Evolutionary conservation across 2,797 vertebrate genomes (phyloP).

Genomic region (Lemur catta): DNA sequence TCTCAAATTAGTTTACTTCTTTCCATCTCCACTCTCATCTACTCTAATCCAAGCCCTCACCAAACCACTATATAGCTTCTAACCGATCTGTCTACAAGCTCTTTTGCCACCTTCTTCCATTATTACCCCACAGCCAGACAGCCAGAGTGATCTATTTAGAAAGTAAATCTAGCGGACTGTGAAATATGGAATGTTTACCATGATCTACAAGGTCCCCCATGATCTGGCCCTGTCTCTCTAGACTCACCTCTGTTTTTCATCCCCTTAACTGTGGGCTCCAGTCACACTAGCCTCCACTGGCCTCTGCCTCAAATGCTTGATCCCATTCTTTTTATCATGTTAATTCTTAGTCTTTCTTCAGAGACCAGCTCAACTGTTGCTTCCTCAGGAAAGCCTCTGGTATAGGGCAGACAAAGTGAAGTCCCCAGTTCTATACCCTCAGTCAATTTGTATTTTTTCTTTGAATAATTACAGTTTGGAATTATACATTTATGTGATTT

Average conservation of each 20-base stretch:
- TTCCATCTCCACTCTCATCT: not conserved
- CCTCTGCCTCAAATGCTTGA: not conserved
- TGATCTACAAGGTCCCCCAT: not conserved
- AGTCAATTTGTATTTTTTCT: not conserved
- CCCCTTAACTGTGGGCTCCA: not conserved
- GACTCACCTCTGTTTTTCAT: not conserved
- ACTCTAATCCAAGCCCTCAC: not conserved
- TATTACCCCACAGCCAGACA: not conserved
- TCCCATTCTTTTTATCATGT: not conserved
- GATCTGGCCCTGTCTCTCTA: not conserved
- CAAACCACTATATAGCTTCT: not conserved
- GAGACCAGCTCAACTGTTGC: not conserved
- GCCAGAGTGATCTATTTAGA: not conserved
- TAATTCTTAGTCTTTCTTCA: not conserved
- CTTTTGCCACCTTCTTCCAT: not conserved
- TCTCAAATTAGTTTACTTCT: not conserved
- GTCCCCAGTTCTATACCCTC: not conserved
- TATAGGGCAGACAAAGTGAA: not conserved
- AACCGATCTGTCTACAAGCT: not conserved
- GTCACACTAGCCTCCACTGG: not conserved
- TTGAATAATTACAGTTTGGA: not conserved
- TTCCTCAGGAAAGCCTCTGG: not conserved
- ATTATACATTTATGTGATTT: not conserved
- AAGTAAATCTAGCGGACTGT: not conserved
- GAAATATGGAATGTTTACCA: not conserved